Evolutionary conservation across 2,113 vertebrate genomes (phyloP).

Genomic region (Mormyrus iriodes): DNA sequence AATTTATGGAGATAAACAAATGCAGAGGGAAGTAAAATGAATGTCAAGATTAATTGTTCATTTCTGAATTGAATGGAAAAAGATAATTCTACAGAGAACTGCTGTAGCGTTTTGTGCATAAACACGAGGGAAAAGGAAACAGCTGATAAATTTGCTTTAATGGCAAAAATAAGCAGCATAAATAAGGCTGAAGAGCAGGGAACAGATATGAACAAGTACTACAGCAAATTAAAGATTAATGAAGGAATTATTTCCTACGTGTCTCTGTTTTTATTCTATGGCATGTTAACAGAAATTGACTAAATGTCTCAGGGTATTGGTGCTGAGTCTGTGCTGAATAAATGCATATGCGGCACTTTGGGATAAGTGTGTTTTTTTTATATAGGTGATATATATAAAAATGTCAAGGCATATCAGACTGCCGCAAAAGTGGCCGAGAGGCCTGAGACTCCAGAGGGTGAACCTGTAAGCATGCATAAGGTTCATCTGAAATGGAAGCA

Average conservation of each 20-base stretch:
- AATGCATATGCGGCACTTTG: neutral
- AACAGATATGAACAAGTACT: slow-evolving; percentile 40
- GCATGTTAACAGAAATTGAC: neutral
- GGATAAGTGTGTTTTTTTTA: neutral
- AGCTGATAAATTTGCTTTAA: slow-evolving; percentile 26
- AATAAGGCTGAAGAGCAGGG: slow-evolving; percentile 34
- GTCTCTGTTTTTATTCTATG: neutral
- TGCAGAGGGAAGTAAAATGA: neutral
- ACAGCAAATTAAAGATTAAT: slow-evolving; percentile 35
- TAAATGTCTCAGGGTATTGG: neutral
- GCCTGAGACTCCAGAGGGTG: neutral
- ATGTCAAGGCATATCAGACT: neutral
- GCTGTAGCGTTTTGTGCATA: neutral
- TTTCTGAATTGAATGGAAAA: neutral
- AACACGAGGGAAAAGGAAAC: neutral
- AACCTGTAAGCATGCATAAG: neutral
- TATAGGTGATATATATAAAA: neutral
- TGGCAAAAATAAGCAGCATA: slow-evolving; percentile 30
- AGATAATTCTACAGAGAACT: neutral
- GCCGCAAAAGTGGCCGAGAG: neutral
- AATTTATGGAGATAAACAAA: slow-evolving; percentile 1
- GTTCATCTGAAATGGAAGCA: neutral
- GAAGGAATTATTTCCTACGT: neutral
- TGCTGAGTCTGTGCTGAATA: neutral
- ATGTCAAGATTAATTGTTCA: slow-evolving; percentile 13